These are phyloP conservation scores for Mormyrus lacerda DNA, from an alignment of 2,113 vertebrate species.

Conservation along the genomic window DNA sequence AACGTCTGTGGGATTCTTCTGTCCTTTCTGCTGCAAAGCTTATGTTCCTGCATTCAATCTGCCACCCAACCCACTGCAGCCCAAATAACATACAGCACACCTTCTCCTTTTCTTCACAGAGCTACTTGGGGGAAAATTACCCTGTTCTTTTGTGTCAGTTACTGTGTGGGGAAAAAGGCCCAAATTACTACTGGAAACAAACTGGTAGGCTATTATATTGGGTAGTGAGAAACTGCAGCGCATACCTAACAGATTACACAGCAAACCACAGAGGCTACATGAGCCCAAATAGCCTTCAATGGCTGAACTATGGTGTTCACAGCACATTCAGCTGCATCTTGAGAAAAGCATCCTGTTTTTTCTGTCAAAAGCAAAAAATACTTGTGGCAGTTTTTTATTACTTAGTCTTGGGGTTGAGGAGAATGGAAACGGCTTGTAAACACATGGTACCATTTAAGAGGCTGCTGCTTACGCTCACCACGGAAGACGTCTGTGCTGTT, in stretches of 20 bases:
- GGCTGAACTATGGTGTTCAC: slow-evolving; percentile 74
- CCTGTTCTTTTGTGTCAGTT: slow-evolving; percentile 55
- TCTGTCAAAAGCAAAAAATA: slow-evolving; percentile 42
- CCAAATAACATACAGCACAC: slow-evolving; percentile 56
- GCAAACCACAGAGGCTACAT: slow-evolving; percentile 78
- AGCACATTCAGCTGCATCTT: slow-evolving; percentile 65
- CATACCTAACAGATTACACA: slow-evolving; percentile 71
- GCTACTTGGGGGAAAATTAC: slow-evolving; percentile 58
- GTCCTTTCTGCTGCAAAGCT: slow-evolving; percentile 6
- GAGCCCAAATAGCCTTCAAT: slow-evolving; percentile 83
- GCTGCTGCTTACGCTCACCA: slow-evolving; percentile 32
- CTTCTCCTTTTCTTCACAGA: slow-evolving; percentile 49
- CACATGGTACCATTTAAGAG: slow-evolving; percentile 59
- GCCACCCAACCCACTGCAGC: slow-evolving; percentile 53
- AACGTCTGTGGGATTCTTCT: neutral
- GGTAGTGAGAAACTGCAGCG: slow-evolving; percentile 71
- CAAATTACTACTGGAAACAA: slow-evolving; percentile 60
- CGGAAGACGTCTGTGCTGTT: slow-evolving; percentile 29
- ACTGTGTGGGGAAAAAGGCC: slow-evolving; percentile 62
- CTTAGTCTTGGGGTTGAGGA: slow-evolving; percentile 39
- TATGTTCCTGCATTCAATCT: neutral
- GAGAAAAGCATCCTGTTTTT: slow-evolving; percentile 59
- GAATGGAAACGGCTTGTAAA: slow-evolving; percentile 51
- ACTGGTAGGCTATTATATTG: slow-evolving; percentile 72
- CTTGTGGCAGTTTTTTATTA: slow-evolving; percentile 51